Evolutionary conservation across 2,888 invertebrate genomes (phyloP), one percentile per base, ranked within the genome.

Genomic region (Uropetala carovei): DNA sequence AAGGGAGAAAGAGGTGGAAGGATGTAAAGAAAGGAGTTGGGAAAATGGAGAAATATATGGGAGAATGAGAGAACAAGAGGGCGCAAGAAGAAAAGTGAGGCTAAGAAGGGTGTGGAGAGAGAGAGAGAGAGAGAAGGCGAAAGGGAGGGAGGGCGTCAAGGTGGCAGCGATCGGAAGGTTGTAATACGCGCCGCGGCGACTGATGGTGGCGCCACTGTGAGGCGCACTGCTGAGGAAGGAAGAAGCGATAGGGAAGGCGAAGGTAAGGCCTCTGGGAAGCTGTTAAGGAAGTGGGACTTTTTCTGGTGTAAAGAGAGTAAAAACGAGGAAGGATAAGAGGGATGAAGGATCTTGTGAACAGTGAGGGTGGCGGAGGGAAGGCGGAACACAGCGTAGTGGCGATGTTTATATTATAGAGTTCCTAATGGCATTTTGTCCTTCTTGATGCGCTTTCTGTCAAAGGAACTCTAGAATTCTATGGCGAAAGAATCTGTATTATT

Each of bases 271-370:
- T 89, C 43, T 89, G 89, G 89, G 89, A 89, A 89, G 89, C 89
- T 89, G 89, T 89, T 89, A 89, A 89, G 89, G 89, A 89, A 89
- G 89, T 64, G 43, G 89, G 64, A 64, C 18, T 89, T 64, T 89
- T 83, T 89, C 64, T 89, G 89, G 64, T 68, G 68, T 64, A 64
- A 89, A 30, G 64, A 30, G 30, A 27, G 89, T 18, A 75, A 75
- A 75, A 75, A 75, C 75, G 75, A 43, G 43, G 43, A 57, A 43
- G 43, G 43, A 57, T 83, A 57, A 57, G 89, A 43, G 27, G 60
- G 89, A 60, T 86, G 60, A 30, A 85, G 60, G 86, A 27, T 43
- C 3, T 5, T 43, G 43, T 43, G 43, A 43, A 43, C 2, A 60
- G 30, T 1, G n/a, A n/a, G 56, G 64, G 27, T 75, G 89, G 68